Evolutionary conservation across 2,888 invertebrate species (phyloP).

Genomic region (Macrosiphum euphorbiae): DNA sequence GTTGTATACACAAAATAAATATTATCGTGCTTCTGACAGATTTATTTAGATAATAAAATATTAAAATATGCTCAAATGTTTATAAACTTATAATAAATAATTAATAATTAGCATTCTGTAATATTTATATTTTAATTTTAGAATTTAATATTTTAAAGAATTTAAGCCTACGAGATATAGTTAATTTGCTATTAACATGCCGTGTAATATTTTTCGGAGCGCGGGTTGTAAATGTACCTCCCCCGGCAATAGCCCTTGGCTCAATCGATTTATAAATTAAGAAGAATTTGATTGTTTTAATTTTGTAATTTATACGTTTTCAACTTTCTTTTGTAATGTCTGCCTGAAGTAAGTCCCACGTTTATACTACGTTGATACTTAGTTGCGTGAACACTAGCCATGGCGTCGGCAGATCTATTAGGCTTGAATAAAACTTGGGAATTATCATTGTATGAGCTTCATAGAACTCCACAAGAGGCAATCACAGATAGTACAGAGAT

Average conservation of each 20-base stretch:
- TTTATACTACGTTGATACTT: neutral
- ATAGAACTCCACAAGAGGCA: constrained; percentile 94
- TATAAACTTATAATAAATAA: too few species aligned
- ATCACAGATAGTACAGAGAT: constrained; percentile 96
- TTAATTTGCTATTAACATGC: neutral
- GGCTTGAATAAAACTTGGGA: constrained; percentile 95
- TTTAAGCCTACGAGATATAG: neutral
- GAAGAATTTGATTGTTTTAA: neutral
- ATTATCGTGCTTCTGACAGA: too few species aligned
- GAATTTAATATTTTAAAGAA: neutral
- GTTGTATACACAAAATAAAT: too few species aligned
- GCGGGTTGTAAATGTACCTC: neutral
- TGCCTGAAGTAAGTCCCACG: neutral
- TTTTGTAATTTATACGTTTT: neutral
- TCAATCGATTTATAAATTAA: neutral
- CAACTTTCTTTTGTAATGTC: neutral
- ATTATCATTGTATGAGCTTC: constrained; percentile 93
- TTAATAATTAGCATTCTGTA: too few species aligned
- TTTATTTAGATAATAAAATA: too few species aligned
- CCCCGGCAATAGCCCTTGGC: neutral
- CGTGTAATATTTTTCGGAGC: neutral
- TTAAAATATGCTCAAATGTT: too few species aligned
- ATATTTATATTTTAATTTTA: neutral
- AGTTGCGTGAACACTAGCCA: constrained; percentile 31
- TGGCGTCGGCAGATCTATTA: constrained; percentile 84